phyloP scores from a whole-genome alignment of 2,113 vertebrate species.

The Phoenicopterus ruber region DNA sequence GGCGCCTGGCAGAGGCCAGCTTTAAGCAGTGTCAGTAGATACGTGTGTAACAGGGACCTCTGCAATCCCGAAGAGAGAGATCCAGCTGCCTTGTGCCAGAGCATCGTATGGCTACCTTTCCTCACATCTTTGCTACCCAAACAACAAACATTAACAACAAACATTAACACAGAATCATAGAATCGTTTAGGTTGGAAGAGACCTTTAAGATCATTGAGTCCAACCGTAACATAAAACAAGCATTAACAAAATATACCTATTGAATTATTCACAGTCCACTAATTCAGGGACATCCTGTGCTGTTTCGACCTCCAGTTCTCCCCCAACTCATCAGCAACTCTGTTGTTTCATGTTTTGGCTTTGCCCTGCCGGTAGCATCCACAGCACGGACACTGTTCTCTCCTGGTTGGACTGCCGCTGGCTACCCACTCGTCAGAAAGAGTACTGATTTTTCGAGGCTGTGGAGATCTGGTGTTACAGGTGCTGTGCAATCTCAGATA shows the following conservation, averaged over 20 bases:
- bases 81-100: background rate
- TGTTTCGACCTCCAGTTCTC: background rate
- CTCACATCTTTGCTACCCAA: background rate
- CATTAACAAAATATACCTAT: background rate
- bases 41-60: background rate
- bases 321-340: background rate
- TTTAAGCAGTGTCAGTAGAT: background rate
- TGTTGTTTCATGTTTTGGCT: background rate
- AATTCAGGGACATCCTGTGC: background rate
- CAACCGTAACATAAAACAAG: background rate
- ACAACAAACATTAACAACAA: background rate
- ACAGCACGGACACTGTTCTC: background rate
- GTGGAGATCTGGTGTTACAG: background rate
- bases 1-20: background rate
- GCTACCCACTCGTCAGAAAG: background rate
- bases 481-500: background rate
- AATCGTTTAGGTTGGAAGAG: too few relatives aligned
- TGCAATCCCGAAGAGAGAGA: background rate
- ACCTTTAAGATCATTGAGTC: too few relatives aligned
- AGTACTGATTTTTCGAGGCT: background rate
- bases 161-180: too few relatives aligned
- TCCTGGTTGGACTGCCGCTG: background rate
- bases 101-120: background rate
- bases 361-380: background rate
- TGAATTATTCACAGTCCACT: rapidly evolving